Conservation (phyloP, 2,797 vertebrate species). For the Fratercula arctica region DNA sequence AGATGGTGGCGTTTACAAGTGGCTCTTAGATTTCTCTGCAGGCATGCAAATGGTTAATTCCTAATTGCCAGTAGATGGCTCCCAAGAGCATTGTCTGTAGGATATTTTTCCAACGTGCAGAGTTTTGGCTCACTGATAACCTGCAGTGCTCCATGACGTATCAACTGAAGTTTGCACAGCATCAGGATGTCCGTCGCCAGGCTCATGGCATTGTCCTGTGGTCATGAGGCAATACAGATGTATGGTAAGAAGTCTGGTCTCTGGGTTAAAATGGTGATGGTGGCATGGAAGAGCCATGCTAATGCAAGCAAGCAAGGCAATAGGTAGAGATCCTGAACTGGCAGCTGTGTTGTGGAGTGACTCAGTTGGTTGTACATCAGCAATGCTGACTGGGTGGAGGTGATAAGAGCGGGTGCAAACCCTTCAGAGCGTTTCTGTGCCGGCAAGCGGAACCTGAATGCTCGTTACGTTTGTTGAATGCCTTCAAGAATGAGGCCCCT, state of each 20-base stretch:
- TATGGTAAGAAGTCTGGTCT: background rate
- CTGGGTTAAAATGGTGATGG: rapidly evolving
- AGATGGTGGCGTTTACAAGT: background rate
- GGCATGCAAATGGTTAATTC: conserved; percentile 3
- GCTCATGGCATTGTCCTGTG: background rate
- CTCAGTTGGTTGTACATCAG: background rate
- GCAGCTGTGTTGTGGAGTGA: background rate
- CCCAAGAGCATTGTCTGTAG: conserved; percentile 33
- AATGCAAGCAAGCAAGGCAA: rapidly evolving
- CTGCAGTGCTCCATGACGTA: background rate
- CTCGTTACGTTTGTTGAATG: background rate
- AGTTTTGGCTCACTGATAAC: background rate
- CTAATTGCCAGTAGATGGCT: conserved; percentile 53
- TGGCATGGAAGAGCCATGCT: rapidly evolving
- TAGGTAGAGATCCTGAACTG: background rate
- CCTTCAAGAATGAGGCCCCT: background rate
- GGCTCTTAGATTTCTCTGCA: background rate
- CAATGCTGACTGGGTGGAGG: background rate
- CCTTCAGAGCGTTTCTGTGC: background rate
- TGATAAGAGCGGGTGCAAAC: background rate
- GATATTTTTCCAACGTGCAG: background rate
- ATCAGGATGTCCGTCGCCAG: background rate
- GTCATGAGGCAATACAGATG: rapidly evolving
- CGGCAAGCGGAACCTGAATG: background rate
- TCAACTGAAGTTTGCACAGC: background rate